Conservation (phyloP, 1,140 invertebrate genomes). For the Drosophila bifasciata region DNA sequence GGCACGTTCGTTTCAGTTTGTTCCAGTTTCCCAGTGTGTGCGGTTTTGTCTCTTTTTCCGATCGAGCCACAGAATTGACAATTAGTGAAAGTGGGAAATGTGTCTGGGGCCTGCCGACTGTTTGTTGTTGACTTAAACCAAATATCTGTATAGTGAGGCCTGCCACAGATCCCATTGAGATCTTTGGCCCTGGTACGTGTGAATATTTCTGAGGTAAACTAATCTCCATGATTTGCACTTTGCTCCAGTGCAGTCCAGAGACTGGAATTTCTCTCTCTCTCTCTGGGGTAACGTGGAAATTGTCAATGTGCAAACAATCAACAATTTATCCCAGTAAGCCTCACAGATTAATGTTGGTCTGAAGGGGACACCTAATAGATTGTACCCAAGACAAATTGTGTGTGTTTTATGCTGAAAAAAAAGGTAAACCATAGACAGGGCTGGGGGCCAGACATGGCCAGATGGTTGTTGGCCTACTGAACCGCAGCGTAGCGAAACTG, state of each 20-base stretch:
- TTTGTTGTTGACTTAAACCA: slow-evolving; percentile 53
- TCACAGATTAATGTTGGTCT: slow-evolving; percentile 42
- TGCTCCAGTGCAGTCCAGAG: slow-evolving; percentile 9
- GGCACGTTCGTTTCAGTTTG: slow-evolving; percentile 22
- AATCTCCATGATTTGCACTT: slow-evolving; percentile 64
- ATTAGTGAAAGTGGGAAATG: slow-evolving; percentile 75
- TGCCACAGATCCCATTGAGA: slow-evolving; percentile 47
- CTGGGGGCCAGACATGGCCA: slow-evolving; percentile 13
- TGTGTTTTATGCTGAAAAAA: slow-evolving; percentile 27
- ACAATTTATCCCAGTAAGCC: slow-evolving; percentile 45
- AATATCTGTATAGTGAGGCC: slow-evolving; percentile 46
- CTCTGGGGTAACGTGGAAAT: slow-evolving; percentile 1
- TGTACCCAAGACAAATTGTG: slow-evolving; percentile 50
- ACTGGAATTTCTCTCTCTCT: neutral
- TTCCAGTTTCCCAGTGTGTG: slow-evolving; percentile 62
- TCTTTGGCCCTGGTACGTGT: slow-evolving; percentile 54
- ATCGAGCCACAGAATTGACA: slow-evolving; percentile 74
- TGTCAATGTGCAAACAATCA: slow-evolving; percentile 49
- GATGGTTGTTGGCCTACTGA: slow-evolving; percentile 45
- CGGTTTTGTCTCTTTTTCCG: slow-evolving; percentile 54
- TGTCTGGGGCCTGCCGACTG: slow-evolving; percentile 52
- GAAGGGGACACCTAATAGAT: slow-evolving; percentile 33
- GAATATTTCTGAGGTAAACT: slow-evolving; percentile 55
- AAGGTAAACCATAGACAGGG: slow-evolving; percentile 34
- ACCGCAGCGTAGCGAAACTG: slow-evolving; percentile 39